Evolutionary conservation across 2,113 vertebrate genomes (phyloP).

Genomic region (Tachysurus vachellii): DNA sequence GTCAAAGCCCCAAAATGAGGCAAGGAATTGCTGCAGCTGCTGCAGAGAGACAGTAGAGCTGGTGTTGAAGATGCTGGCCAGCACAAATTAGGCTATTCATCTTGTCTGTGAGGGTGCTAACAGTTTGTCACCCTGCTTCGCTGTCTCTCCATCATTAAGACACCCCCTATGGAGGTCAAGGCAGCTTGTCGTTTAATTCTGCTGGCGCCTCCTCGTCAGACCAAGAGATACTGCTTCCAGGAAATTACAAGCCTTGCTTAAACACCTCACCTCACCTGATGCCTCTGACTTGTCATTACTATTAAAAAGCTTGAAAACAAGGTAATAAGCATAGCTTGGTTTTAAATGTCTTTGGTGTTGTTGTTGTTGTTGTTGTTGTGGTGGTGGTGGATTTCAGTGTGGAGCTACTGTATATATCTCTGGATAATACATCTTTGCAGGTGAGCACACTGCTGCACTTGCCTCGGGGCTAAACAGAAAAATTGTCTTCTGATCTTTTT

Average conservation of each 20-base stretch:
- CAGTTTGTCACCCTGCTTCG: slow-evolving; percentile 51
- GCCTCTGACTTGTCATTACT: slow-evolving; percentile 27
- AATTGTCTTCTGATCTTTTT: slow-evolving; percentile 33
- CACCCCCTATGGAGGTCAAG: slow-evolving; percentile 47
- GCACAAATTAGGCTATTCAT: slow-evolving; percentile 66
- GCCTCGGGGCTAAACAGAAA: slow-evolving; percentile 43
- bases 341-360: slow-evolving; percentile 11
- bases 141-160: slow-evolving; percentile 56
- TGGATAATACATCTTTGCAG: slow-evolving; percentile 31
- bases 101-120: slow-evolving; percentile 59
- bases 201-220: background rate
- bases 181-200: slow-evolving; percentile 35
- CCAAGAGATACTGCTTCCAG: background rate
- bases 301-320: slow-evolving; percentile 12
- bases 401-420: background rate
- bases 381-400: background rate
- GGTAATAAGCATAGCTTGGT: slow-evolving; percentile 9
- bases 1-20: background rate
- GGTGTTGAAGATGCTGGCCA: slow-evolving; percentile 42
- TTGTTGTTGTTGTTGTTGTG: background rate
- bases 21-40: slow-evolving; percentile 38
- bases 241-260: slow-evolving; percentile 5
- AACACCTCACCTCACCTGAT: slow-evolving; percentile 10
- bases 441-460: slow-evolving; percentile 23
- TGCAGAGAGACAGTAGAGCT: slow-evolving; percentile 39